Conservation (phyloP, 1,140 invertebrate genomes). For the Lamellibrachia luymesi region DNA sequence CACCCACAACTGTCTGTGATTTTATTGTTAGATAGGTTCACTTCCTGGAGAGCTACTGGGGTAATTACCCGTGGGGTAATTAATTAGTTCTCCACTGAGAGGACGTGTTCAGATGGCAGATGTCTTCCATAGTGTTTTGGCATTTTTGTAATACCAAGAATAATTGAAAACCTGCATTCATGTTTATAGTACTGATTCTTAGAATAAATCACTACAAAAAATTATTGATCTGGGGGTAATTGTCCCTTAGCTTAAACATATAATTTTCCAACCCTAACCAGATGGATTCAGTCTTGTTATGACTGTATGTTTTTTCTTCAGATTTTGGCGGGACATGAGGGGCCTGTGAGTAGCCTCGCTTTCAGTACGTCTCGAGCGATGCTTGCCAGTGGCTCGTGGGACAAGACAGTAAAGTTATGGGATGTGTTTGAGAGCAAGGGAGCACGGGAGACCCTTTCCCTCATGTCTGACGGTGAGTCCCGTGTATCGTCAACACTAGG, state of each 20-base stretch:
- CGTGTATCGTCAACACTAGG: not conserved
- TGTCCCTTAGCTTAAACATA: not conserved
- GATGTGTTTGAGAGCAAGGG: constrained; percentile 80
- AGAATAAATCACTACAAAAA: no score
- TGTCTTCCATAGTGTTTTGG: no score
- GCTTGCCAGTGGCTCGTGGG: constrained; percentile 89
- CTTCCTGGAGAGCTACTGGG: no score
- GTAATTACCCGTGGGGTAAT: no score
- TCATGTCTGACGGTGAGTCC: constrained; percentile 73
- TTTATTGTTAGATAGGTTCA: no score
- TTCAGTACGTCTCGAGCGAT: constrained; percentile 76
- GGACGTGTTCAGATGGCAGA: no score
- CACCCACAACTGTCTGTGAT: no score
- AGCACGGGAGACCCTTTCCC: constrained; percentile 77
- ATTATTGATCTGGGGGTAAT: not conserved
- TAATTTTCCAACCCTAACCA: not conserved
- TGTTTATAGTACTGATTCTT: no score
- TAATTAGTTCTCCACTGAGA: no score
- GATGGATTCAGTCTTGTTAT: not conserved
- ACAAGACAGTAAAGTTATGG: constrained; percentile 89
- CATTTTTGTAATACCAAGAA: no score
- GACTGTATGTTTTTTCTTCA: constrained; percentile 40
- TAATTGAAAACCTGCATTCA: no score
- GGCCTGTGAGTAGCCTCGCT: constrained; percentile 78
- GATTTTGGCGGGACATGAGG: constrained; percentile 87